Evolutionary conservation across 2,888 invertebrate genomes (phyloP), one percentile per base, ranked within the genome.

Genomic region (Chrysolina haemoptera): DNA sequence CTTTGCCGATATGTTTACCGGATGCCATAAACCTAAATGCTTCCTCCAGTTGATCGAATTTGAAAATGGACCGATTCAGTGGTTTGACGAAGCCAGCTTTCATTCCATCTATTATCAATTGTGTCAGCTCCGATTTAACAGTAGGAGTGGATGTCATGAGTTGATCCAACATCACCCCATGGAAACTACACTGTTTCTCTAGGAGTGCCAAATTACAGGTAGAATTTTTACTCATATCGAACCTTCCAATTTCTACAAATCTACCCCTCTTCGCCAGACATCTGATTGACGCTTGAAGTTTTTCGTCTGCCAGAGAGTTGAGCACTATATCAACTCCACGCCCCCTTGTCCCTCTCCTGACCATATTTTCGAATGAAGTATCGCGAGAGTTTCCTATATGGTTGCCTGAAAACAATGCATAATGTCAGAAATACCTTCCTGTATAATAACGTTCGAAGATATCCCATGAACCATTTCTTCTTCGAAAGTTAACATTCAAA

Each of bases 281-380:
- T 3, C 92, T 88, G 0, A 92, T 86, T 0, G 93, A 93, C 0
- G 93, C 94, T 83, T 92, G 90, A 0, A 98, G 90, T 87, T 98
- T 98, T 62, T 98, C 98, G 83, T 96, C 98, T 0, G 98, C 93
- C 59, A 99, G 88, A 0, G 97, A 98, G 87, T 99, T 99, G 9
- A 97, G 88, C 14, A 98, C 95, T 68, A 98, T 89, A 84, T 99
- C 96, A 0, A 99, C 98, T 48, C 98, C 98, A 80, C 90, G 90
- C 12, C 98, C 98, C 9, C 93, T 90, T 0, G 98, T 98, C 83
- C 93, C 91, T 63, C 90, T 90, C 81, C 94, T 90, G 70, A 99
- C 91, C 91, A 97, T 93, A 78, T 93, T 91, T 86, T 98, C 98
- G 86, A 99, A 99, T 0, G 94, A 92, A 0, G 93, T 90, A 85